A percentile compares a stretch with the other conserved stretches of the same genome.
phyloP scores from a whole-genome alignment of 2,113 vertebrate genomes.

The Vulpes ferrilata region DNA sequence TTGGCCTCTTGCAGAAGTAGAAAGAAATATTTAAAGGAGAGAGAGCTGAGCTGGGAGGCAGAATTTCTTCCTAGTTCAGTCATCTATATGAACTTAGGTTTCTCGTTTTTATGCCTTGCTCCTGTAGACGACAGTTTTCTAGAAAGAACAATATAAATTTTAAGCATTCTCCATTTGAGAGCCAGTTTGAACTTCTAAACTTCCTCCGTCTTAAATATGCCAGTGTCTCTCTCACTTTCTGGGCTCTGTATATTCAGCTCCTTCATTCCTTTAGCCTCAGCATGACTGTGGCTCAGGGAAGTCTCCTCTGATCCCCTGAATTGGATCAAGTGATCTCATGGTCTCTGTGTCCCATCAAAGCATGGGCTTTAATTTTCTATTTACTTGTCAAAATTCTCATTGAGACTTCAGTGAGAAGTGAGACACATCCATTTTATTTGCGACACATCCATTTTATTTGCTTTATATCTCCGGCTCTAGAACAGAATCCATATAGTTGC shows the following conservation, averaged over 20 bases:
- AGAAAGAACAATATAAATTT: background rate
- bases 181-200: background rate
- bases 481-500: background rate
- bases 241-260: background rate
- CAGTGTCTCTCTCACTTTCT: background rate
- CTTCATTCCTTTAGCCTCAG: background rate
- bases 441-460: background rate
- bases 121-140: background rate
- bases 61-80: background rate
- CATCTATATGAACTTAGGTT: background rate
- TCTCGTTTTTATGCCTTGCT: background rate
- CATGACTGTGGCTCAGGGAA: background rate
- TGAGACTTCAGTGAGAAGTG: background rate
- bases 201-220: background rate
- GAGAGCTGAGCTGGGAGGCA: background rate
- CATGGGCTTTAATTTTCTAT: constrained; percentile 1
- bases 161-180: background rate
- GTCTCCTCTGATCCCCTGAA: background rate
- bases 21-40: background rate
- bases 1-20: background rate
- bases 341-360: background rate
- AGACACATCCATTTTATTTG: background rate
- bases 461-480: background rate
- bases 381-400: background rate
- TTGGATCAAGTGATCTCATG: background rate